These are phyloP conservation scores for human (Homo sapiens) DNA, from an alignment of 2,113 vertebrate species.

Conservation along the genomic window GRCh38 chr2:15831001-15831500, in stretches of 20 bases:
- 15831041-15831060: background rate
- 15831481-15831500: background rate
- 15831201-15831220: background rate
- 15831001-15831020: background rate
- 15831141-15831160: background rate
- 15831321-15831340: rapidly evolving
- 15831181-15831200: no score
- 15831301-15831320: background rate
- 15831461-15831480: background rate
- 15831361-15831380: background rate
- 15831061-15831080: background rate
- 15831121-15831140: background rate
- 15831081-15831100: background rate
- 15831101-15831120: background rate
- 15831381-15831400: background rate
- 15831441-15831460: rapidly evolving
- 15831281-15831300: background rate
- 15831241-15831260: no score
- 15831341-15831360: background rate
- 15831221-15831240: rapidly evolving
- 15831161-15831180: background rate
- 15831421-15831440: background rate
- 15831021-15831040: background rate
- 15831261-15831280: background rate
- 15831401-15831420: background rate